Evolutionary conservation across 2,888 invertebrate genomes (phyloP), one percentile per base, ranked within the genome.

Genomic region (Parnassius mnemosyne): DNA sequence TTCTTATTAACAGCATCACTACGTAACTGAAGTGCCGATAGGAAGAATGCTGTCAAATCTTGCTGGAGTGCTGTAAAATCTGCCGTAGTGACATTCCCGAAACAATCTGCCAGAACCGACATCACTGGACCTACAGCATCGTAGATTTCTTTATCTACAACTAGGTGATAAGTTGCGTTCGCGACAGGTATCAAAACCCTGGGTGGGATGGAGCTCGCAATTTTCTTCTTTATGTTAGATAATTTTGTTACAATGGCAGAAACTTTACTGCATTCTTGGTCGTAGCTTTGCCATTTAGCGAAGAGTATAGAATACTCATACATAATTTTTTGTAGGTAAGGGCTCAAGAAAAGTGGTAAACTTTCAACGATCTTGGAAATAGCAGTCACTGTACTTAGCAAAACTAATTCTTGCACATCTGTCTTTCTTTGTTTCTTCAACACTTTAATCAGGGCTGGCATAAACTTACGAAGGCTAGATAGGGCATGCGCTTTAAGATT

Each of bases 321-420:
- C 1, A 97, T 78, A 44, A 97, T 90, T 70, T 95, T 94, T 68
- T 94, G 93, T 44, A 98, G 86, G 83, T 97, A 97, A 0, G 97
- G 96, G 66, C 97, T 97, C 67, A 98, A 81, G 80, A 98, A 98
- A 49, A 95, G 89, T 0, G 97, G 95, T 51, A 98, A 81, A 41
- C 95, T 94, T 76, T 96, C 96, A 5, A 97, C 93, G 50, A 98
- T 94, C 83, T 97, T 97, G 64, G 95, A 94, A 44, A 97, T 86
- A 0, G 96, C 95, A 3, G 96, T 96, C 2, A 97, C 93, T 9
- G 95, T 93, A 78, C 96, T 96, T 16, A 95, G 79, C n/a, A 95
- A 81, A 0, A 94, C 85, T 20, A 94, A 72, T 70, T 94, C 94
- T 0, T 94, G 93, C 0, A 91, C 89, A 65, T 93, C 92, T 9